Conservation (phyloP, 2,888 invertebrate genomes). For the Drosophila buzzatii region DNA sequence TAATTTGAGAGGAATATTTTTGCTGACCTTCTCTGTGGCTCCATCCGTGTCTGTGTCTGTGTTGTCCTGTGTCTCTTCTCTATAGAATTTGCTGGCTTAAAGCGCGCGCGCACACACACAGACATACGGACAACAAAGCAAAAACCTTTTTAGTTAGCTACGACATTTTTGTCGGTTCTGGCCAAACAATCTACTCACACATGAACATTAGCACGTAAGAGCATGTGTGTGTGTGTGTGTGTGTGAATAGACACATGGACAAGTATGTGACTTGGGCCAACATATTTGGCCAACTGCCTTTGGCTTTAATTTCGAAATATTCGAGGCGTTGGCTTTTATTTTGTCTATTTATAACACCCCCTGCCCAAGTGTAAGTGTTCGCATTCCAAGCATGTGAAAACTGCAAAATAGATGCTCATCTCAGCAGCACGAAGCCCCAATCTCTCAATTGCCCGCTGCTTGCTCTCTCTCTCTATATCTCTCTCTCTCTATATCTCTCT, state of each 20-base stretch:
- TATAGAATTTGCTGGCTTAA: conserved; percentile 13
- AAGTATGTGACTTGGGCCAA: conserved; percentile 48
- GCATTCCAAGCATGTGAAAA: conserved; percentile 77
- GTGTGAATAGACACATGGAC: conserved; percentile 1
- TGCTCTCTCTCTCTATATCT: background rate
- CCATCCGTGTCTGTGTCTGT: too few relatives aligned
- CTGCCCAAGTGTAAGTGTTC: conserved; percentile 70
- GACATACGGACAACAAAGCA: conserved; percentile 4
- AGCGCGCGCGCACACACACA: conserved; percentile 5
- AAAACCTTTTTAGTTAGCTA: conserved; percentile 51
- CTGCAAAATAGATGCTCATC: conserved; percentile 73
- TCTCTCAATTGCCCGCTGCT: conserved; percentile 2
- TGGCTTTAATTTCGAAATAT: conserved; percentile 75
- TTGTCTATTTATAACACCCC: conserved; percentile 67
- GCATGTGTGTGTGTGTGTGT: too few relatives aligned
- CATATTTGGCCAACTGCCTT: conserved; percentile 65
- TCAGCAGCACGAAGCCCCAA: conserved; percentile 24
- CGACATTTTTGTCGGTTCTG: conserved; percentile 48
- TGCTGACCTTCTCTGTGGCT: conserved; percentile 22
- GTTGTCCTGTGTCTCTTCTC: background rate
- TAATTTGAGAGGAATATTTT: conserved; percentile 53
- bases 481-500: conserved; percentile 4
- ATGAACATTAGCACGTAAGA: too few relatives aligned
- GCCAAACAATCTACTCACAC: conserved; percentile 67
- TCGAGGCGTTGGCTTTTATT: conserved; percentile 63